These are phyloP conservation scores for Aleiodes leptofemur DNA, from an alignment of 2,888 invertebrate genomes.

Conservation along the genomic window DNA sequence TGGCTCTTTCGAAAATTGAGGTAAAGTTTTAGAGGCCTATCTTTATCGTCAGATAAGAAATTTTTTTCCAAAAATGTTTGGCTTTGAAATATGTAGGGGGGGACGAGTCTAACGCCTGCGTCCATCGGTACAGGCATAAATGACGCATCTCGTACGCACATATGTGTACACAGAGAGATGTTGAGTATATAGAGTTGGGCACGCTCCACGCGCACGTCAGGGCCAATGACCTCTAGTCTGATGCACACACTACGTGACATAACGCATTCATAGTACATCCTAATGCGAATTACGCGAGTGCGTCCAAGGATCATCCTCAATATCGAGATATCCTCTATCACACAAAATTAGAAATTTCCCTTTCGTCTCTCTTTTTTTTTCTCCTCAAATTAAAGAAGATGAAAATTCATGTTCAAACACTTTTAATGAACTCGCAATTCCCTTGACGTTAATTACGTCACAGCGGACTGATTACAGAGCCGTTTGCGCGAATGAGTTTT, in stretches of 20 bases:
- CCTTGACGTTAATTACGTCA: conserved; percentile 19
- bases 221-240: conserved; percentile 68
- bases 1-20: not conserved
- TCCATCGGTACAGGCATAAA: conserved; percentile 12
- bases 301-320: not conserved
- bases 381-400: not conserved
- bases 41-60: not conserved
- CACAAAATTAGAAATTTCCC: not conserved
- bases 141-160: conserved; percentile 41
- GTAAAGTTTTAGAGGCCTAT: not conserved
- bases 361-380: no score
- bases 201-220: conserved; percentile 70
- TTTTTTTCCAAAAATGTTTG: not conserved
- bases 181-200: conserved; percentile 60
- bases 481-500: conserved; percentile 16
- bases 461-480: conserved; percentile 29
- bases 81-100: not conserved
- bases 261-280: conserved; percentile 45
- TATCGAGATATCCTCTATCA: conserved; percentile 3
- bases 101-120: conserved; percentile 17
- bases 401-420: conserved; percentile 7
- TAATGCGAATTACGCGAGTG: conserved; percentile 4
- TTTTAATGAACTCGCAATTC: conserved; percentile 27
- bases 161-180: conserved; percentile 45
- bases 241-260: conserved; percentile 44